These are phyloP conservation scores for Baccha elongata DNA, from an alignment of 2,888 invertebrate species.

Conservation along the genomic window DNA sequence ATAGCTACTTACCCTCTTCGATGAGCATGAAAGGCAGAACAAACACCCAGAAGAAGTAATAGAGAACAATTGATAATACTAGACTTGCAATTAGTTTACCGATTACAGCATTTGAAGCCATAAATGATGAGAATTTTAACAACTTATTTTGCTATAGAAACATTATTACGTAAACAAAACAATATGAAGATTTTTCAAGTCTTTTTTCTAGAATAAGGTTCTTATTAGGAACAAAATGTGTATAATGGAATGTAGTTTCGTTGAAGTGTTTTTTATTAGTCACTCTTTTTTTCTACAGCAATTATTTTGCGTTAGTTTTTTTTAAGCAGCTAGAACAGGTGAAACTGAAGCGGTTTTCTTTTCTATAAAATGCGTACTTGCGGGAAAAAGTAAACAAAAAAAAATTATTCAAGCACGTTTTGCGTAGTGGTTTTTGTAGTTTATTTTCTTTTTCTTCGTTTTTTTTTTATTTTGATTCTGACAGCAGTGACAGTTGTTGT, in stretches of 20 bases:
- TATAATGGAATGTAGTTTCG: conserved; percentile 35
- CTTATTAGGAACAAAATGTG: conserved; percentile 9
- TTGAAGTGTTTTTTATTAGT: conserved; percentile 1
- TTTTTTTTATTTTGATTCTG: conserved; percentile 19
- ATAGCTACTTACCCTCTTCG: conserved; percentile 83
- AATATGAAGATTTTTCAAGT: background rate
- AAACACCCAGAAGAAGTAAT: conserved; percentile 87
- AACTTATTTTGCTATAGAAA: conserved; percentile 34
- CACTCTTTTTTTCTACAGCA: background rate
- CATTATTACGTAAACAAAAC: conserved; percentile 64
- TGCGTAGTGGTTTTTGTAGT: conserved; percentile 37
- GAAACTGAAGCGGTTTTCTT: conserved; percentile 26
- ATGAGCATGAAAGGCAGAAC: conserved; percentile 87
- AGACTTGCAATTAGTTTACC: conserved; percentile 85
- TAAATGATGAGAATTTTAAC: conserved; percentile 76
- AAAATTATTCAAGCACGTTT: conserved; percentile 47
- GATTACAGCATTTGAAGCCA: conserved; percentile 85
- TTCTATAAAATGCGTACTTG: conserved; percentile 45
- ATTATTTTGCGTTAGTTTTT: background rate
- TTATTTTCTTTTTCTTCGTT: conserved; percentile 23
- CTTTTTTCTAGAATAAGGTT: background rate
- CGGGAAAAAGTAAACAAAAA: conserved; percentile 64
- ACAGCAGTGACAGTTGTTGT: conserved; percentile 12
- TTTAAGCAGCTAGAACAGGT: conserved; percentile 36
- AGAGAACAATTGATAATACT: conserved; percentile 83